Percentiles rank a stretch among this genome's conserved stretches.
phyloP scores from a whole-genome alignment of 1,140 invertebrate species.

The Leguminivora glycinivorella region DNA sequence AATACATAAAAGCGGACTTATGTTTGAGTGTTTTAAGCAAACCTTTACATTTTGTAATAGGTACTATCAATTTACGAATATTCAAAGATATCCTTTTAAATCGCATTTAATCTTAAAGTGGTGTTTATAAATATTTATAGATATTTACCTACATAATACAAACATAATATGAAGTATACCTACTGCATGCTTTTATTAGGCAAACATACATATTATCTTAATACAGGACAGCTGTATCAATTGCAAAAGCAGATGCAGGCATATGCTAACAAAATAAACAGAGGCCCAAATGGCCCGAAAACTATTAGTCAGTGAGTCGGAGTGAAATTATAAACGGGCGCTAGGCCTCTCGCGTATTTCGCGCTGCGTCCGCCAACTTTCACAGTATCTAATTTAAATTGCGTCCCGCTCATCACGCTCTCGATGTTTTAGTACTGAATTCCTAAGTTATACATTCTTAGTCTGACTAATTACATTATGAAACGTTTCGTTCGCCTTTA shows the following conservation, averaged over 20 bases:
- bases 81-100: too few species aligned
- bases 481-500: too few species aligned
- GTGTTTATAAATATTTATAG: too few species aligned
- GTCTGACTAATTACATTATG: too few species aligned
- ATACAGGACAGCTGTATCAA: background rate
- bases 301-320: slow-evolving; percentile 27
- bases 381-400: slow-evolving; percentile 67
- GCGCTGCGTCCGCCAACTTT: slow-evolving; percentile 60
- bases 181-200: too few species aligned
- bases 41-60: too few species aligned
- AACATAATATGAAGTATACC: too few species aligned
- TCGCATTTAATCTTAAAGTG: too few species aligned
- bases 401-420: slow-evolving; percentile 43
- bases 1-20: too few species aligned
- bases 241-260: background rate
- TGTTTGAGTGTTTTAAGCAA: too few species aligned
- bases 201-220: background rate
- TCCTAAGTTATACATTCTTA: background rate
- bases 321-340: slow-evolving; percentile 34
- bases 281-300: slow-evolving; percentile 6
- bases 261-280: background rate
- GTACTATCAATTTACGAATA: too few species aligned
- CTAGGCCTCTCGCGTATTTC: slow-evolving; percentile 59
- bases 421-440: background rate
- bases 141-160: too few species aligned